phyloP scores from a whole-genome alignment of 1,140 invertebrate species.

The Drosophila tropicalis region DNA sequence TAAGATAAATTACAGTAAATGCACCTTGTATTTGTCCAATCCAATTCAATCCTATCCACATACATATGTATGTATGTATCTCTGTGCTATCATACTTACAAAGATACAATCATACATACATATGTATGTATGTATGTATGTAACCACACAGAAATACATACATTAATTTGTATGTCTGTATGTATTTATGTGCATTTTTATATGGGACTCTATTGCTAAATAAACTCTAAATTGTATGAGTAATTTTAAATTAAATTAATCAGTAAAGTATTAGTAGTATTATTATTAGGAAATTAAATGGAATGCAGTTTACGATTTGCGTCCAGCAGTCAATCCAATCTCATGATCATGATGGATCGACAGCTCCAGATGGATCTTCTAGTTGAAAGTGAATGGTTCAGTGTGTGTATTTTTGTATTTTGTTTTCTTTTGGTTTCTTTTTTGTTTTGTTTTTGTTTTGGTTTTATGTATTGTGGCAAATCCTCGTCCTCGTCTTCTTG shows the following conservation, averaged over 20 bases:
- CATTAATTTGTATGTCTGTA: no score
- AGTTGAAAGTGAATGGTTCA: not conserved
- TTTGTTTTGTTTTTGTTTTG: no score
- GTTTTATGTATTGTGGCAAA: conserved; percentile 2
- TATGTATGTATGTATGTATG: not conserved
- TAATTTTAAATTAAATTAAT: conserved; percentile 42
- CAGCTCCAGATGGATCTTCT: conserved; percentile 21
- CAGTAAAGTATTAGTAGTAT: conserved; percentile 40
- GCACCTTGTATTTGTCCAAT: conserved; percentile 16
- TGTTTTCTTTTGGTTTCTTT: no score
- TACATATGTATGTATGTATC: no score
- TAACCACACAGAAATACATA: conserved; percentile 1
- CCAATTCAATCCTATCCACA: not conserved
- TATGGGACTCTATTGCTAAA: conserved; percentile 34
- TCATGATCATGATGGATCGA: conserved; percentile 18
- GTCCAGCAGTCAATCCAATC: not conserved
- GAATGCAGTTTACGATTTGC: conserved; percentile 14
- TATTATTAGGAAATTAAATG: conserved; percentile 16
- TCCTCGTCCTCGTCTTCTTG: conserved; percentile 6
- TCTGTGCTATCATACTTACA: conserved; percentile 14
- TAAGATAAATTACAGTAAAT: conserved; percentile 20
- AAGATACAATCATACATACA: conserved; percentile 4
- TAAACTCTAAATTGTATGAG: conserved; percentile 37
- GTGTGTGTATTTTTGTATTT: not conserved
- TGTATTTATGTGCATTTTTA: conserved; percentile 6